Evolutionary conservation across 2,113 vertebrate species (phyloP).

Genomic region (Synodontis membranacea): DNA sequence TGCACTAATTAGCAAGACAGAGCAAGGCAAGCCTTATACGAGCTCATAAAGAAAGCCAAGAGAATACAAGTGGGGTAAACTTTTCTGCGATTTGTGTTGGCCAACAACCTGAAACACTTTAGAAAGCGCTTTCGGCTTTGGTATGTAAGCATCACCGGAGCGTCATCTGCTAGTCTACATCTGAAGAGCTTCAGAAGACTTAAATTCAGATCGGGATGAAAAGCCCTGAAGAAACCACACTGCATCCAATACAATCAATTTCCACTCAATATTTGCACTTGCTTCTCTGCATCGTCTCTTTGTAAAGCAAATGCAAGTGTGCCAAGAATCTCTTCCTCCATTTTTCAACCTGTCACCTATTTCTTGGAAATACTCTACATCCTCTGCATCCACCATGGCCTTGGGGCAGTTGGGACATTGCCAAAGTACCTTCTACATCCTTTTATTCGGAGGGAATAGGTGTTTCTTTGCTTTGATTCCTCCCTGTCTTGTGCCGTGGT

Average conservation of each 20-base stretch:
- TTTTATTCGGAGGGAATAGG: background rate
- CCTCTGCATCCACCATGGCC: background rate
- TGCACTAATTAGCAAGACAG: slow-evolving; percentile 71
- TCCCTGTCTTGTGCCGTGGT: slow-evolving; percentile 21
- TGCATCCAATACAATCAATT: slow-evolving; percentile 2
- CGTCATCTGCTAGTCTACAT: slow-evolving; percentile 26
- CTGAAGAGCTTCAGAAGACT: slow-evolving; percentile 22
- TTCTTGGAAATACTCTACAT: background rate
- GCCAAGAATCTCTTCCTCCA: background rate
- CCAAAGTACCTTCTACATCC: slow-evolving; percentile 6
- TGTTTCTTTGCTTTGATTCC: slow-evolving; percentile 2
- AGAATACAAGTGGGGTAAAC: background rate
- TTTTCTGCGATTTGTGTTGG: background rate
- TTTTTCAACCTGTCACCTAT: background rate
- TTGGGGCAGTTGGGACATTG: background rate
- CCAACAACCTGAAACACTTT: slow-evolving; percentile 55
- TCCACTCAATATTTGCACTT: slow-evolving; percentile 3
- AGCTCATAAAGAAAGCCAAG: background rate
- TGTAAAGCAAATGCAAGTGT: background rate
- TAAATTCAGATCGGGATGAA: background rate
- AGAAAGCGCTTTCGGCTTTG: slow-evolving; percentile 48
- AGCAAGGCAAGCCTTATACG: slow-evolving; percentile 63
- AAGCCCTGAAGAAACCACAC: background rate
- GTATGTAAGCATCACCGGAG: slow-evolving; percentile 17
- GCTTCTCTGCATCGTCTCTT: background rate